Evolutionary conservation across 2,888 invertebrate species (phyloP).

Genomic region (Malachius bipustulatus): DNA sequence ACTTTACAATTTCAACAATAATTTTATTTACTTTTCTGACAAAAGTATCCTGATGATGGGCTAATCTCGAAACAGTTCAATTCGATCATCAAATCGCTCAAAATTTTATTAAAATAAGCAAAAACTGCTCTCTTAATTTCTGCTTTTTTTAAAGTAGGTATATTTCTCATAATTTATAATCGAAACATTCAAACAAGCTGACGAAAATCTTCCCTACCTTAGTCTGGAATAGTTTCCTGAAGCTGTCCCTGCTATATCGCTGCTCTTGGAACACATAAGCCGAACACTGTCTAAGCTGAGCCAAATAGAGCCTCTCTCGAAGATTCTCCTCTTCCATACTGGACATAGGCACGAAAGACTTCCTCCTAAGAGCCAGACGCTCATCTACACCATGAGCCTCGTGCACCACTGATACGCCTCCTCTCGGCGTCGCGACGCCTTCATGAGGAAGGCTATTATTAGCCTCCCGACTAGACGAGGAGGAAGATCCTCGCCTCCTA

Average conservation of each 20-base stretch:
- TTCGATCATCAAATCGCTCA: too few species aligned
- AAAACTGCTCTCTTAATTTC: background rate
- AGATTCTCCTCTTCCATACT: slow-evolving; percentile 61
- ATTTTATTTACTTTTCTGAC: too few species aligned
- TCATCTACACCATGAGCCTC: too few species aligned
- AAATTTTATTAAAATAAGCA: too few species aligned
- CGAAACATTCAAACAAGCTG: too few species aligned
- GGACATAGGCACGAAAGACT: slow-evolving; percentile 40
- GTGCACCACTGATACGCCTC: slow-evolving; percentile 16
- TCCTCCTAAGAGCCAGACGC: slow-evolving; percentile 24
- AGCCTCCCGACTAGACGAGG: background rate
- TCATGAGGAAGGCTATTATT: slow-evolving; percentile 7
- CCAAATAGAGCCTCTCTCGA: slow-evolving; percentile 47
- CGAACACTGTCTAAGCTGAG: slow-evolving; percentile 52
- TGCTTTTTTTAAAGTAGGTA: background rate
- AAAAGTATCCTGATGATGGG: too few species aligned
- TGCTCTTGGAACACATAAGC: slow-evolving; percentile 52
- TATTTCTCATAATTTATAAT: slow-evolving; percentile 4
- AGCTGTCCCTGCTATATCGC: slow-evolving; percentile 49
- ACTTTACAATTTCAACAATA: too few species aligned
- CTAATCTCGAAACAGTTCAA: too few species aligned
- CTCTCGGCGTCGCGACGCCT: slow-evolving; percentile 5
- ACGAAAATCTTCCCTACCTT: slow-evolving; percentile 46
- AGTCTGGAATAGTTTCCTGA: slow-evolving; percentile 54
- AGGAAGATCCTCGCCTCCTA: too few species aligned